Conservation (phyloP, 2,888 invertebrate species). For the Synergus japonicus region DNA sequence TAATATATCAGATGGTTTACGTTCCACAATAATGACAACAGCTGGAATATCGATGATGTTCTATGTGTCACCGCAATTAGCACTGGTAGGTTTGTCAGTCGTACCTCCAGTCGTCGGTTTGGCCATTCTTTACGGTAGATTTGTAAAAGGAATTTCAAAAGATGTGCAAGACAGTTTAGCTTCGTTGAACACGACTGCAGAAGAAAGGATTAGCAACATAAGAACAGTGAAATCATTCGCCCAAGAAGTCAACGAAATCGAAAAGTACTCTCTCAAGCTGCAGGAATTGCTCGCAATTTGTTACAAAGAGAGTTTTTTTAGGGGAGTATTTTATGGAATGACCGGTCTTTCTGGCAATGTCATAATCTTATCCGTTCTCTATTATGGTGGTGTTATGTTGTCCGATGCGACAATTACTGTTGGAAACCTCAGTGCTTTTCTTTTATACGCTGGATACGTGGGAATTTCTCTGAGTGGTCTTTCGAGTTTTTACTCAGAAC, state of each 20-base stretch:
- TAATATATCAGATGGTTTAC: slow-evolving; percentile 95
- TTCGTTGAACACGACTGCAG: slow-evolving; percentile 81
- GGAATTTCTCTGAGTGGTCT: slow-evolving; percentile 93
- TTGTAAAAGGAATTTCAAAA: slow-evolving; percentile 90
- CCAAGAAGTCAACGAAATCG: slow-evolving; percentile 88
- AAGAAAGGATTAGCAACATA: slow-evolving; percentile 94
- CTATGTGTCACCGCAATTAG: slow-evolving; percentile 93
- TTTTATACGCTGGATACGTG: slow-evolving; percentile 96
- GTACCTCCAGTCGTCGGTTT: slow-evolving; percentile 94
- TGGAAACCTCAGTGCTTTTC: slow-evolving; percentile 94
- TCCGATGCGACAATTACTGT: slow-evolving; percentile 87
- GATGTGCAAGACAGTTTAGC: slow-evolving; percentile 87
- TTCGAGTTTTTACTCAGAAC: slow-evolving; percentile 95
- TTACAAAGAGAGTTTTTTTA: slow-evolving; percentile 91
- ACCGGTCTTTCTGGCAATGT: slow-evolving; percentile 93
- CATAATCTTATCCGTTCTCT: slow-evolving; percentile 93
- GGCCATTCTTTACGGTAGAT: slow-evolving; percentile 90
- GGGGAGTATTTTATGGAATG: slow-evolving; percentile 94
- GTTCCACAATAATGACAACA: slow-evolving; percentile 91
- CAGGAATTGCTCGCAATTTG: slow-evolving; percentile 86
- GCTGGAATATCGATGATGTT: slow-evolving; percentile 97
- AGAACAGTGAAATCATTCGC: slow-evolving; percentile 96
- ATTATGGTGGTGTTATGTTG: slow-evolving; percentile 94
- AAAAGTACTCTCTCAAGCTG: slow-evolving; percentile 84
- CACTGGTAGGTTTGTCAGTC: slow-evolving; percentile 90